Conservation (phyloP, 2,888 invertebrate genomes). For the Automeris io region DNA sequence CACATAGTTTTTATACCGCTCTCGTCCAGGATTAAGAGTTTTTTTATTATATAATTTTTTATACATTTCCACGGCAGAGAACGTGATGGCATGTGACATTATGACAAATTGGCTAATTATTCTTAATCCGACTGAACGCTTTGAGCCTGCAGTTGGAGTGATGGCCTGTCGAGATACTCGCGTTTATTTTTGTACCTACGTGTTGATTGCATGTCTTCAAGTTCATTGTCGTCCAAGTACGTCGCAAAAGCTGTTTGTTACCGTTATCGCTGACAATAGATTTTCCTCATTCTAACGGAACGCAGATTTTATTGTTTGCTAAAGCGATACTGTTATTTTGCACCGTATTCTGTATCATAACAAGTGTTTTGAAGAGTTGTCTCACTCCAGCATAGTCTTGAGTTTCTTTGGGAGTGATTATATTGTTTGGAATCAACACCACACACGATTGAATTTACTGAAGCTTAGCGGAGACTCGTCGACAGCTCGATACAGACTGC, state of each 20-base stretch:
- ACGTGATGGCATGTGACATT: slow-evolving; percentile 77
- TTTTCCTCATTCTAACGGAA: slow-evolving; percentile 1
- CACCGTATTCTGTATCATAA: no score
- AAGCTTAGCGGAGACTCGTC: no score
- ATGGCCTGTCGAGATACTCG: slow-evolving; percentile 46
- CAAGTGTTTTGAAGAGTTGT: no score
- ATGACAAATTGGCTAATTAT: slow-evolving; percentile 76
- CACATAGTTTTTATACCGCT: slow-evolving; percentile 72
- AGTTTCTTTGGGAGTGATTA: no score
- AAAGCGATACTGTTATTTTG: slow-evolving; percentile 46
- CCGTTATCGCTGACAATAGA: slow-evolving; percentile 6
- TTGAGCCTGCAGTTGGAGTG: slow-evolving; percentile 51
- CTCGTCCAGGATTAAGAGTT: slow-evolving; percentile 67
- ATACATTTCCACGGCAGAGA: slow-evolving; percentile 44
- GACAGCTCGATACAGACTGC: no score
- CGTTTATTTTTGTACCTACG: slow-evolving; percentile 32
- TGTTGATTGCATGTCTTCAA: slow-evolving; percentile 26
- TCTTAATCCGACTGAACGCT: slow-evolving; percentile 68
- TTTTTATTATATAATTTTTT: slow-evolving; percentile 59
- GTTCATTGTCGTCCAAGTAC: slow-evolving; percentile 38
- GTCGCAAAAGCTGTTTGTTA: slow-evolving; percentile 5
- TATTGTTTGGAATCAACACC: no score
- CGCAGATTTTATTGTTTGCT: slow-evolving; percentile 22
- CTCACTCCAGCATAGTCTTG: no score
- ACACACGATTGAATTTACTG: no score